phyloP scores from a whole-genome alignment of 1,140 invertebrate species.

The Trachelipus rathkii region DNA sequence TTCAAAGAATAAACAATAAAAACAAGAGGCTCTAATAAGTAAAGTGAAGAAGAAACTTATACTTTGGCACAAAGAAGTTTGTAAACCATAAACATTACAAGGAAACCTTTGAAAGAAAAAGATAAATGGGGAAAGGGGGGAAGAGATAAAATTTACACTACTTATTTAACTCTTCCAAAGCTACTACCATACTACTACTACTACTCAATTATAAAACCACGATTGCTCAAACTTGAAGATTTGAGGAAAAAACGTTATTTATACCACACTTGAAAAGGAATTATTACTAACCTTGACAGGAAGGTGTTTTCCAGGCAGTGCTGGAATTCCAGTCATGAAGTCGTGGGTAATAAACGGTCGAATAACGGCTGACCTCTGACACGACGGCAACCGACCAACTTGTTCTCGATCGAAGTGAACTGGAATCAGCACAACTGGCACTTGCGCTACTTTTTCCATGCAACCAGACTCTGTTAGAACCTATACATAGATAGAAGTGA shows the following conservation, averaged over 20 bases:
- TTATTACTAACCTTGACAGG: slow-evolving; percentile 64
- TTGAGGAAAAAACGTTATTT: not conserved
- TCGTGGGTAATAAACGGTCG: slow-evolving; percentile 94
- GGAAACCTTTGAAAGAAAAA: too few relatives aligned
- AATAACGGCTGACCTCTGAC: slow-evolving; percentile 89
- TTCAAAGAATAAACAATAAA: too few relatives aligned
- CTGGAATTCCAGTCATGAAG: slow-evolving; percentile 97
- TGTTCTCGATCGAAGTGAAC: slow-evolving; percentile 94
- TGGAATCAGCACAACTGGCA: slow-evolving; percentile 94
- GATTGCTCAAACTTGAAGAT: too few relatives aligned
- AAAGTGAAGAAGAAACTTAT: too few relatives aligned
- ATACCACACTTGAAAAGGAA: not conserved
- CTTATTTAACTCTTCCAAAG: too few relatives aligned
- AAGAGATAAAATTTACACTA: too few relatives aligned
- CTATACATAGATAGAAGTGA: slow-evolving; percentile 48
- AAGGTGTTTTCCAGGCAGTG: slow-evolving; percentile 77
- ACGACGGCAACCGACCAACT: slow-evolving; percentile 71
- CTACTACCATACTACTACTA: too few relatives aligned
- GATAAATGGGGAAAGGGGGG: too few relatives aligned
- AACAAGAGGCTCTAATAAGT: too few relatives aligned
- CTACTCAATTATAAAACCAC: too few relatives aligned
- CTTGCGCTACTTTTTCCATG: slow-evolving; percentile 77
- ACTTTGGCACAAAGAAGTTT: too few relatives aligned
- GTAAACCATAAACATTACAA: too few relatives aligned
- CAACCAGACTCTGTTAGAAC: slow-evolving; percentile 65